Percentiles rank a stretch among this genome's conserved stretches.
These are phyloP conservation scores for Lerista edwardsae DNA, from an alignment of 2,797 vertebrate species.

Conservation along the genomic window DNA sequence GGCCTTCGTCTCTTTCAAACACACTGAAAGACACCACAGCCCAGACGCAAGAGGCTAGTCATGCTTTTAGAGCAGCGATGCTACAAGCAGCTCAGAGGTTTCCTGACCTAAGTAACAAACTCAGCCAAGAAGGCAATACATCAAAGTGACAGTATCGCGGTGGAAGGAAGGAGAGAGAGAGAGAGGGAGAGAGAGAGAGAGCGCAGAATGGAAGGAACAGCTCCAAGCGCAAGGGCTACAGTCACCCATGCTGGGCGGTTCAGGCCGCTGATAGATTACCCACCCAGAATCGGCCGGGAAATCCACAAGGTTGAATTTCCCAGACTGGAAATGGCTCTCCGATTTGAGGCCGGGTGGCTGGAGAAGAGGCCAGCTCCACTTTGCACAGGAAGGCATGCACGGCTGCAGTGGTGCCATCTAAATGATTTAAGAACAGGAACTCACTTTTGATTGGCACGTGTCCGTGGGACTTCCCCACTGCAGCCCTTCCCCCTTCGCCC, in stretches of 20 bases:
- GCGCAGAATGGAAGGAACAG: background rate
- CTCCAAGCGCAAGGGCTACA: background rate
- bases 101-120: constrained; percentile 69
- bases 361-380: background rate
- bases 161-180: constrained; percentile 12
- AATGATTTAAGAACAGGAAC: too few relatives aligned
- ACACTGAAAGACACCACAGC: constrained; percentile 56
- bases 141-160: constrained; percentile 75
- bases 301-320: constrained; percentile 16
- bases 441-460: too few relatives aligned
- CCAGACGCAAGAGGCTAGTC: constrained; percentile 65
- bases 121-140: constrained; percentile 70
- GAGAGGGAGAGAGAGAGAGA: constrained; percentile 8
- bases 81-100: constrained; percentile 66
- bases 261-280: constrained; percentile 28
- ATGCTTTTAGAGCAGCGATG: constrained; percentile 66
- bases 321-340: background rate
- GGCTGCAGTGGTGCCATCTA: too few relatives aligned
- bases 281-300: constrained; percentile 23
- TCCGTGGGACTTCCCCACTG: too few relatives aligned
- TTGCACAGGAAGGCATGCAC: too few relatives aligned
- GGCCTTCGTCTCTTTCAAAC: constrained; percentile 57
- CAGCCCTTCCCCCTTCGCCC: too few relatives aligned
- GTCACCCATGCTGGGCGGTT: constrained; percentile 4
- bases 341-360: background rate